Base-by-base conservation (phyloP, 2,113 vertebrate species). In the Salvator merianae region DNA sequence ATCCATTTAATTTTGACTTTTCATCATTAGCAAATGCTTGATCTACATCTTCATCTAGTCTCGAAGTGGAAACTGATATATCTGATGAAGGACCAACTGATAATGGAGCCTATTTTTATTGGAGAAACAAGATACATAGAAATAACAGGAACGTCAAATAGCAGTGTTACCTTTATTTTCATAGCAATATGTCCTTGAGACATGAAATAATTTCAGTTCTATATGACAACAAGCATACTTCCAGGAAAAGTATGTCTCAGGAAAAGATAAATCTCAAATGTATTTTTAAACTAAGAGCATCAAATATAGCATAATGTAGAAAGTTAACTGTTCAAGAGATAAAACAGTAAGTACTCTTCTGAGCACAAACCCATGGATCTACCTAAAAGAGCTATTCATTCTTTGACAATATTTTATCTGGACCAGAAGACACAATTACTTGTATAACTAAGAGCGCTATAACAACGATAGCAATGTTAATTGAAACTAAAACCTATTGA, bases 41-140 rank as follows among this genome's bases (percentile, higher is more conserved):
- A 76, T 83, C 88, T 81, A 0, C 90, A 84, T 55, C 92, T 87
- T 94, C 92, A 10, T 18, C 38, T 72, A 81, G 74, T 84, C 83
- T 88, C 86, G 88, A 79, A 83, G 93, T 91, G 62, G 92, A 83
- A 87, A 92, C 83, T 81, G 91, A 90, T 90, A 78, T 85, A 86
- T 94, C 91, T 88, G 91, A 83, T 76, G 92, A 86, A 79, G 88
- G 82, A 63, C 88, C 79, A 24, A 84, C 53, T 79, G 89, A 88
- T 62, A 90, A 82, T 75, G 92, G 92, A 92, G 82, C 59, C 95
- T 96, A 90, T 91, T 87, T 55, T 87, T 79, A 83, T 1, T 84
- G 1, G 5, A 87, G 40, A 93, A 85, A 91, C 0, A 89, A 85
- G n/a, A 82, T 3, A 85, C 2, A 86, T 16, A 71, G 10, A 84